A percentile compares a stretch with the other conserved stretches of the same genome.
These are phyloP conservation scores for Nipponacmea schrenckii DNA, from an alignment of 2,888 invertebrate genomes.

Conservation along the genomic window DNA sequence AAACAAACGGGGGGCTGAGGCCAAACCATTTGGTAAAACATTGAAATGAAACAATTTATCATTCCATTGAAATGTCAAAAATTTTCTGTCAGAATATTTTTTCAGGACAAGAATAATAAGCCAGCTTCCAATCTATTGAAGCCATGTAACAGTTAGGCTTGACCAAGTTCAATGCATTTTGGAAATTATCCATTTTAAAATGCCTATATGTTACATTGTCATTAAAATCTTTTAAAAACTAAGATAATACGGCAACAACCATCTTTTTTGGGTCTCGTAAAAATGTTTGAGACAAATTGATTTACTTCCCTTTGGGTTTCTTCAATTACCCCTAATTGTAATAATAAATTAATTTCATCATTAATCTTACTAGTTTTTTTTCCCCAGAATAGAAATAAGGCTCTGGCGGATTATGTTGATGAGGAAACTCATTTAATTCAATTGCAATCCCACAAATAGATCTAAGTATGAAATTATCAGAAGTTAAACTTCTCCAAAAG, in stretches of 20 bases:
- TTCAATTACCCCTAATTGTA: neutral
- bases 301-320: neutral
- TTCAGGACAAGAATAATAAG: conserved; percentile 15
- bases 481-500: conserved; percentile 7
- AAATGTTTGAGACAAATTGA: conserved; percentile 7
- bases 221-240: conserved; percentile 27
- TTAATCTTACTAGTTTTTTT: neutral
- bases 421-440: neutral
- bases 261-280: conserved; percentile 10
- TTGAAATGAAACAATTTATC: conserved; percentile 8
- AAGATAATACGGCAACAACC: conserved; percentile 3
- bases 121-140: conserved; percentile 17
- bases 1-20: conserved; percentile 8
- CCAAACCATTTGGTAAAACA: conserved; percentile 6
- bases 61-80: neutral
- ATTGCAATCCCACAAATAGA: neutral
- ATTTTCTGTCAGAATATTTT: conserved; percentile 3
- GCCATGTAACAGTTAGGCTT: conserved; percentile 14
- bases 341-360: neutral
- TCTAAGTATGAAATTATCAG: conserved; percentile 6
- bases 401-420: neutral
- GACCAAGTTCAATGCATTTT: conserved; percentile 19
- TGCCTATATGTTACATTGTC: conserved; percentile 24
- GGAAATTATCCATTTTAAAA: conserved; percentile 35
- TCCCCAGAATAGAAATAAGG: neutral